Conservation (phyloP, 35 echinoderm and acorn worm species). For the Heliocidaris tuberculata region DNA sequence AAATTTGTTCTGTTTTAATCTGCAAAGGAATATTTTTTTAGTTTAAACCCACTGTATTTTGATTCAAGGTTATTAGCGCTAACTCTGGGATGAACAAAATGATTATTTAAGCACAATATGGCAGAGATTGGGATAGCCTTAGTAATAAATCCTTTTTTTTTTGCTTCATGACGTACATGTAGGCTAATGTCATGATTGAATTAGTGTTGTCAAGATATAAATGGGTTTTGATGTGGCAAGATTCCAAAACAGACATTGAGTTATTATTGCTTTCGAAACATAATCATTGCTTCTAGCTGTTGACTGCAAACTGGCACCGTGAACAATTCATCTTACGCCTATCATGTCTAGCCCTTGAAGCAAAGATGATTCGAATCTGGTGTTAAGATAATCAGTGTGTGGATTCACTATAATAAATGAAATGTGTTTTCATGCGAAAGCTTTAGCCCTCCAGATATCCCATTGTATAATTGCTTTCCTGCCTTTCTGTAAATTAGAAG, state of each 20-base stretch:
- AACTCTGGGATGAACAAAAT: no score
- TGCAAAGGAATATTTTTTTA: no score
- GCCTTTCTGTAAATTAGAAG: background rate
- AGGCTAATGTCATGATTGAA: background rate
- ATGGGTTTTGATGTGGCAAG: background rate
- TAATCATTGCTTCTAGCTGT: constrained; percentile 8
- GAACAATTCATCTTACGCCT: background rate
- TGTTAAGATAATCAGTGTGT: background rate
- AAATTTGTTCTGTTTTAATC: no score
- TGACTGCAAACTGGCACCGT: background rate
- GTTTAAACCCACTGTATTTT: no score
- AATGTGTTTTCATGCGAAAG: background rate
- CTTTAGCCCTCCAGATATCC: background rate
- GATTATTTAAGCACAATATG: no score
- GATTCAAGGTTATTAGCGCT: no score
- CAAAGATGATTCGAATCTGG: background rate
- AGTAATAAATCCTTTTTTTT: no score
- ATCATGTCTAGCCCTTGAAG: background rate
- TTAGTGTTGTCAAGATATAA: background rate
- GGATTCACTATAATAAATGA: background rate
- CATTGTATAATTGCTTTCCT: background rate
- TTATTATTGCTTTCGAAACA: background rate
- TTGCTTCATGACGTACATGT: no score
- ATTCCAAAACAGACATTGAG: background rate
- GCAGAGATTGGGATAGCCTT: no score